phyloP scores from a whole-genome alignment of 2,797 vertebrate genomes.

The Prionace glauca region DNA sequence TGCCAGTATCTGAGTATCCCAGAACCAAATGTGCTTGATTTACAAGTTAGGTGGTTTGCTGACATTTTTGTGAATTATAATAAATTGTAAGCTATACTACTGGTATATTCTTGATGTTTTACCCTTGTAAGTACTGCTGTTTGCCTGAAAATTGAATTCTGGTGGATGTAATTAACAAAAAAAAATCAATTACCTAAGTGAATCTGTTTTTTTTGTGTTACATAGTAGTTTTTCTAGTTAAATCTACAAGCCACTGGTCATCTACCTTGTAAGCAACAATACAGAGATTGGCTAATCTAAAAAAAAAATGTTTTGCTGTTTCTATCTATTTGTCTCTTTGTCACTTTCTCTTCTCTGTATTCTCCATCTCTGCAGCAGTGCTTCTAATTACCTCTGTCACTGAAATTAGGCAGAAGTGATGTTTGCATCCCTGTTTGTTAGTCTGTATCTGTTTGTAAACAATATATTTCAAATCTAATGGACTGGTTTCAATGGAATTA shows the following conservation, averaged over 20 bases:
- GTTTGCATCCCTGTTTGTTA: neutral
- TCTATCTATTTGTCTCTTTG: neutral
- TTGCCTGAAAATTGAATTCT: neutral
- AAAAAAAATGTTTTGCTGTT: neutral
- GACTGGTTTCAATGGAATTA: too few species aligned
- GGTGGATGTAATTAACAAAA: neutral
- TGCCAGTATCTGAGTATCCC: neutral
- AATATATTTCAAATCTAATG: neutral
- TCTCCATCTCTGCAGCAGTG: neutral
- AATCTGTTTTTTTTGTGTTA: neutral
- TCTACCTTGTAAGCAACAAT: neutral
- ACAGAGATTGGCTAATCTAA: neutral
- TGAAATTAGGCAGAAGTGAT: neutral
- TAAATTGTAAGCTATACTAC: neutral
- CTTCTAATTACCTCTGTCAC: too few species aligned
- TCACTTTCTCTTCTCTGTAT: neutral
- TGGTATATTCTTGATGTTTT: neutral
- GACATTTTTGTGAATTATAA: neutral
- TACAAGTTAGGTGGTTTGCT: neutral
- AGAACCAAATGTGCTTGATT: slow-evolving; percentile 9
- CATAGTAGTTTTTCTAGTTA: neutral
- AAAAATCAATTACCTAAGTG: neutral
- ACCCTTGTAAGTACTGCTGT: neutral
- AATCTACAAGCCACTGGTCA: neutral
- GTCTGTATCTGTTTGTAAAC: neutral